phyloP scores from a whole-genome alignment of 2,113 vertebrate species.

The Coptodon bakossiorum region DNA sequence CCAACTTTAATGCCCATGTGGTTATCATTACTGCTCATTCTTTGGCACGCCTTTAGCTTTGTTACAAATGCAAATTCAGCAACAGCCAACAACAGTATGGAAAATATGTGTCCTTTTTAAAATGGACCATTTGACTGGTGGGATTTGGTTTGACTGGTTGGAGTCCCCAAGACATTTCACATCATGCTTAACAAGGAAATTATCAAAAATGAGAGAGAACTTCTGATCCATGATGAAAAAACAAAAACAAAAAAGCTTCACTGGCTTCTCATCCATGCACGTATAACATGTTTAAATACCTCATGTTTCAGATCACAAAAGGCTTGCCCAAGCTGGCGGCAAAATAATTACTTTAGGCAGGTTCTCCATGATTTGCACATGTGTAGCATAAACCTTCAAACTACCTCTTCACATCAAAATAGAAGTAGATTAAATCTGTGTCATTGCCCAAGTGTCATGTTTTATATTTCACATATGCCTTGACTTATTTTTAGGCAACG shows the following conservation, averaged over 20 bases:
- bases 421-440: background rate
- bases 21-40: background rate
- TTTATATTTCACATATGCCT: background rate
- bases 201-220: background rate
- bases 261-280: background rate
- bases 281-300: conserved; percentile 4
- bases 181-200: background rate
- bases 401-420: conserved; percentile 51
- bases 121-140: background rate
- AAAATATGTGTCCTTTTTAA: background rate
- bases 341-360: conserved; percentile 14
- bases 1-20: background rate
- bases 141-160: background rate
- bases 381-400: conserved; percentile 24
- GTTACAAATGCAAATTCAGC: background rate
- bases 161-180: background rate
- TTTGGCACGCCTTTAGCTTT: background rate
- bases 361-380: conserved; percentile 26
- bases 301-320: background rate
- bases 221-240: background rate
- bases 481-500: background rate
- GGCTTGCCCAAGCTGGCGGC: background rate
- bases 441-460: background rate
- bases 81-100: background rate
- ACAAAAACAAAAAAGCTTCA: background rate